These are phyloP conservation scores for Eilema caniola DNA, from an alignment of 2,888 invertebrate genomes.

Conservation along the genomic window DNA sequence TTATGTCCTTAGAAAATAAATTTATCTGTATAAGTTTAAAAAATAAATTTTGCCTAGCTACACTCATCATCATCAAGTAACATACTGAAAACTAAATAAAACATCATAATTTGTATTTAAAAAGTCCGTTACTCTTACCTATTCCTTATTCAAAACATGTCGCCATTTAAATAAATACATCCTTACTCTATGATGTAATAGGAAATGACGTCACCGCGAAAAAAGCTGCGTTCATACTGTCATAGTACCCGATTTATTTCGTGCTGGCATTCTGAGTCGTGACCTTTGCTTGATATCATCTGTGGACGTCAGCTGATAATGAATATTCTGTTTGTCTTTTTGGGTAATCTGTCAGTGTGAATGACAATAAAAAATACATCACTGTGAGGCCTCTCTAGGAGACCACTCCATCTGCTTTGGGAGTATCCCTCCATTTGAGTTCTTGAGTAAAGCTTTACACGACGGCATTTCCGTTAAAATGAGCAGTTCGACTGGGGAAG, in stretches of 20 bases:
- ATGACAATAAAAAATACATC: neutral
- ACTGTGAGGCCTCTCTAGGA: neutral
- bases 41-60: no score
- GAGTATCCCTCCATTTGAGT: no score
- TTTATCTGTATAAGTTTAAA: no score
- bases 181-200: conserved; percentile 40
- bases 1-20: no score
- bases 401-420: no score
- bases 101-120: neutral
- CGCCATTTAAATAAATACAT: conserved; percentile 27
- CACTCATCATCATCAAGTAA: no score
- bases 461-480: no score
- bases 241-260: conserved; percentile 4
- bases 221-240: conserved; percentile 34
- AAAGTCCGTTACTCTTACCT: conserved; percentile 28
- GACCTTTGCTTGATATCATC: conserved; percentile 15
- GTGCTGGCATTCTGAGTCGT: conserved; percentile 22
- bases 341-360: neutral
- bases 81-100: no score
- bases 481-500: no score
- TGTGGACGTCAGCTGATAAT: conserved; percentile 9
- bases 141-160: conserved; percentile 29
- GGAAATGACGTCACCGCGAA: conserved; percentile 51
- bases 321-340: neutral
- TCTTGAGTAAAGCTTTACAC: no score